Conservation (phyloP, 1,140 invertebrate species). For the Odontomachus brunneus region DNA sequence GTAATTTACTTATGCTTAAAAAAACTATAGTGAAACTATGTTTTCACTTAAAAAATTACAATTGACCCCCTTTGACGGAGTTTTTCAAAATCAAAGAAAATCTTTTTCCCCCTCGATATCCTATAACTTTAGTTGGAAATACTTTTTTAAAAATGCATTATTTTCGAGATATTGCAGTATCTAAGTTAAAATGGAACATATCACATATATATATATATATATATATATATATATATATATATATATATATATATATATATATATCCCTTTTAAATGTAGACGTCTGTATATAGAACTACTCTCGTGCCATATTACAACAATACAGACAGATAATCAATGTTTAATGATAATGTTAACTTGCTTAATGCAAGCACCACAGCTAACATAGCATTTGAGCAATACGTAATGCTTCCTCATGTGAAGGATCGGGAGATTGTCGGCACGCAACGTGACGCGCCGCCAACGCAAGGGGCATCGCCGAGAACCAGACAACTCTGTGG, state of each 20-base stretch:
- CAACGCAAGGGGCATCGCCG: conserved; percentile 2
- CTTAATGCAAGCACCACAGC: conserved; percentile 55
- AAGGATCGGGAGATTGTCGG: conserved; percentile 45
- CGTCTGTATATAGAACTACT: conserved; percentile 67
- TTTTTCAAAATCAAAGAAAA: too few species aligned
- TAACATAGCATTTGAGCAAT: conserved; percentile 66
- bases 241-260: conserved; percentile 9
- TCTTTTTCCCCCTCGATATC: too few species aligned
- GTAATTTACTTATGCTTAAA: too few species aligned
- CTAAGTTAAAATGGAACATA: too few species aligned
- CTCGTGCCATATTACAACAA: conserved; percentile 76
- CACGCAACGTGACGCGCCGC: not conserved
- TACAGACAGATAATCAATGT: conserved; percentile 78
- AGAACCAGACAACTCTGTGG: not conserved
- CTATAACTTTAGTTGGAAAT: too few species aligned
- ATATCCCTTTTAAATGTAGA: conserved; percentile 42
- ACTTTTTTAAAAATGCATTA: too few species aligned
- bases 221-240: conserved; percentile 36
- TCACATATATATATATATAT: too few species aligned
- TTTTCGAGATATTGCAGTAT: too few species aligned
- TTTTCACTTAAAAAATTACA: too few species aligned
- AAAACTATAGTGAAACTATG: too few species aligned
- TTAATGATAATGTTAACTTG: conserved; percentile 55
- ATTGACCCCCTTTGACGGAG: too few species aligned
- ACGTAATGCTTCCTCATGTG: conserved; percentile 59